These are phyloP conservation scores for Desmodus rotundus DNA, from an alignment of 2,113 vertebrate species.

Conservation along the genomic window DNA sequence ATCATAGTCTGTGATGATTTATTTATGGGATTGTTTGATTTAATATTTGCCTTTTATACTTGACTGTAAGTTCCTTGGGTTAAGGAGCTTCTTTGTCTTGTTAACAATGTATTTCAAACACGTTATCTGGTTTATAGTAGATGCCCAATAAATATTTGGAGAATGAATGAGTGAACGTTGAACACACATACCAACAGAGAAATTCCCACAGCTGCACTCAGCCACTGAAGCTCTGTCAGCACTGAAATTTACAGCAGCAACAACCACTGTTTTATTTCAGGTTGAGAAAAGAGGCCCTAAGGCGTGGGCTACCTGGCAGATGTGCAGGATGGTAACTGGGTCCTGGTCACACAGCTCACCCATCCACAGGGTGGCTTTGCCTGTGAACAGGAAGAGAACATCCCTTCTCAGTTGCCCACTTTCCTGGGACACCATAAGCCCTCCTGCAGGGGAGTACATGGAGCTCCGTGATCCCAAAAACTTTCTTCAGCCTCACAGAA, in stretches of 20 bases:
- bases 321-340: background rate
- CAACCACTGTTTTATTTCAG: background rate
- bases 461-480: background rate
- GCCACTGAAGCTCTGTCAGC: background rate
- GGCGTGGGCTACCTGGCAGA: background rate
- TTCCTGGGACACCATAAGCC: background rate
- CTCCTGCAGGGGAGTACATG: background rate
- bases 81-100: background rate
- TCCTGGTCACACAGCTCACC: background rate
- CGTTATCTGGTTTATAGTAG: background rate
- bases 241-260: background rate
- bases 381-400: background rate
- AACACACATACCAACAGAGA: background rate
- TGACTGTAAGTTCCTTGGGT: background rate
- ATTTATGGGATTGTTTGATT: background rate
- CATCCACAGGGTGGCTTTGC: background rate
- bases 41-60: background rate
- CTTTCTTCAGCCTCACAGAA: background rate
- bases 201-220: background rate
- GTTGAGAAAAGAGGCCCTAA: background rate
- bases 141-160: conserved; percentile 10
- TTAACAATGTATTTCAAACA: conserved; percentile 2
- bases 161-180: background rate
- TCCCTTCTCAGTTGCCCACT: background rate
- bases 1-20: background rate